These are phyloP conservation scores for Zaprionus gabonicus DNA, from an alignment of 1,140 invertebrate species.

Conservation along the genomic window DNA sequence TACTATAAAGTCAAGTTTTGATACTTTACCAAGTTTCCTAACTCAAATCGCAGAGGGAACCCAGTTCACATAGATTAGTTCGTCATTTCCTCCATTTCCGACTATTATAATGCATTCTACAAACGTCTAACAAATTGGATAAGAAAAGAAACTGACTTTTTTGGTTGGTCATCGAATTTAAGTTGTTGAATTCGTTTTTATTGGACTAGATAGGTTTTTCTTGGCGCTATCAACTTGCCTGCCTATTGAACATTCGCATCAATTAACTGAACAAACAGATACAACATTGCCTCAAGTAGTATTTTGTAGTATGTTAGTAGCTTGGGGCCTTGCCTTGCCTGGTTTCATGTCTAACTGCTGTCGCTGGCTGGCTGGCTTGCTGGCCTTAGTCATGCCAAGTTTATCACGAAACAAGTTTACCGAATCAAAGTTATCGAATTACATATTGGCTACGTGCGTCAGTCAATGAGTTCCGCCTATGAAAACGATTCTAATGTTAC, in stretches of 20 bases:
- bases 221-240: constrained; percentile 12
- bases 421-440: constrained; percentile 56
- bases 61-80: not conserved
- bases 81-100: not conserved
- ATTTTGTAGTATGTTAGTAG: not conserved
- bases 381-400: constrained; percentile 64
- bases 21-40: not conserved
- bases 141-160: not conserved
- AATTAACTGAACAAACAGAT: constrained; percentile 19
- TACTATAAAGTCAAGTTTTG: not conserved
- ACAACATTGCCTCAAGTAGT: constrained; percentile 5
- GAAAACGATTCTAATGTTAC: constrained; percentile 48
- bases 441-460: constrained; percentile 48
- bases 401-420: constrained; percentile 63
- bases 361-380: constrained; percentile 42
- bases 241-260: constrained; percentile 26
- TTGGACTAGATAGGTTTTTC: constrained; percentile 9
- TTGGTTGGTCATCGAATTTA: not conserved
- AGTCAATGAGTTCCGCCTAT: constrained; percentile 64
- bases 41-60: not conserved
- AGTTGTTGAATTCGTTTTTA: not conserved
- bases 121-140: not conserved
- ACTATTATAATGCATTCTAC: not conserved
- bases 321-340: constrained; percentile 48
- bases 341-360: constrained; percentile 23